Percentiles rank a stretch among this genome's conserved stretches.
Evolutionary conservation across 2,888 invertebrate genomes (phyloP).

Genomic region (Zygogramma bicolorata): DNA sequence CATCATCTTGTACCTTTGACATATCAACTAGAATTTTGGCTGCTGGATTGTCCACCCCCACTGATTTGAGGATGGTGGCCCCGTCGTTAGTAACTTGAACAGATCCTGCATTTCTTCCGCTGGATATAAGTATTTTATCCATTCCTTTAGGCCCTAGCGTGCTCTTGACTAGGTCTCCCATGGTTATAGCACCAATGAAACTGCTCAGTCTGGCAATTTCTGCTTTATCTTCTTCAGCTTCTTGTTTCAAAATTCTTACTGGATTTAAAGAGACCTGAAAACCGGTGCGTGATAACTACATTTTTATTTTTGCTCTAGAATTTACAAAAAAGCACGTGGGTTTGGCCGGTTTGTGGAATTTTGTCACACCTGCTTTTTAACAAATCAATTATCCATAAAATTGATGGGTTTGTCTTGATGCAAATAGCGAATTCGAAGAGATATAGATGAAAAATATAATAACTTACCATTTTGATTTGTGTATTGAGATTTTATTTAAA

Average conservation of each 20-base stretch:
- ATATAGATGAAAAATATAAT: conserved; percentile 3
- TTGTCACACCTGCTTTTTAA: conserved; percentile 55
- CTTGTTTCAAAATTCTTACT: conserved; percentile 92
- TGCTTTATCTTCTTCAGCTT: conserved; percentile 97
- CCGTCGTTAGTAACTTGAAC: conserved; percentile 99
- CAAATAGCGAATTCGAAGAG: neutral
- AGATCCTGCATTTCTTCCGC: conserved; percentile 82
- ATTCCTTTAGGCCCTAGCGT: conserved; percentile 99
- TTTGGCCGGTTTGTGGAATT: conserved; percentile 45
- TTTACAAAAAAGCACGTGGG: conserved; percentile 49
- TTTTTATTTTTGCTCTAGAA: conserved; percentile 3
- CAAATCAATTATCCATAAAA: too few species aligned
- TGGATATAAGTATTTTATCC: conserved; percentile 90
- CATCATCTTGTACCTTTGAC: conserved; percentile 98
- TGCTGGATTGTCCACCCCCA: conserved; percentile 98
- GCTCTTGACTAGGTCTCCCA: conserved; percentile 98
- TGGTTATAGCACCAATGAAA: conserved; percentile 98
- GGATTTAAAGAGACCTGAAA: conserved; percentile 89
- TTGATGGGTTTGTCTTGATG: neutral
- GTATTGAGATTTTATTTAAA: neutral
- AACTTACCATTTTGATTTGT: conserved; percentile 28
- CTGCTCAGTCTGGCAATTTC: conserved; percentile 97
- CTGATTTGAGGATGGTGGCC: conserved; percentile 95
- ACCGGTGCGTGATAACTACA: neutral
- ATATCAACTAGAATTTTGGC: conserved; percentile 99